Conservation (phyloP, 2,113 vertebrate genomes). For the Carollia perspicillata region DNA sequence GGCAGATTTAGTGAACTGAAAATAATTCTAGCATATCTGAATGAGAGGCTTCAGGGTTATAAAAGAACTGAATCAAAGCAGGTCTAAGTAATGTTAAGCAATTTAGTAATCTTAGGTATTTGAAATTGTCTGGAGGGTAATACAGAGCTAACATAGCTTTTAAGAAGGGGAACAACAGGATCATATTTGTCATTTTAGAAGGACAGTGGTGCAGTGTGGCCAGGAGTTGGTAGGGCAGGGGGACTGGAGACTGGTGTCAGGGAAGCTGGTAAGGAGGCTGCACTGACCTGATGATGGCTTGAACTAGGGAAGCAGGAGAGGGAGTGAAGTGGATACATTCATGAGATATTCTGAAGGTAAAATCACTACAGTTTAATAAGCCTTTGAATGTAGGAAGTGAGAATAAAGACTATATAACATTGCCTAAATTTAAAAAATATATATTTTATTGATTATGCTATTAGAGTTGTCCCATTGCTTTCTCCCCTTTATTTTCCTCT, state of each 20-base stretch:
- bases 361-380: background rate
- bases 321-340: background rate
- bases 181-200: background rate
- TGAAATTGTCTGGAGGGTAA: conserved; percentile 3
- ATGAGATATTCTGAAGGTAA: background rate
- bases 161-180: background rate
- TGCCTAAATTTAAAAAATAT: background rate
- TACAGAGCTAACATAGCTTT: background rate
- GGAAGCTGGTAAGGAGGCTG: background rate
- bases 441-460: no score
- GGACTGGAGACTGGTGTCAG: background rate
- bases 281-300: background rate
- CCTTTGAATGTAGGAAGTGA: background rate
- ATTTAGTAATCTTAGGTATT: background rate
- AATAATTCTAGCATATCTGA: conserved; percentile 30
- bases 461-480: no score
- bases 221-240: background rate
- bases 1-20: background rate
- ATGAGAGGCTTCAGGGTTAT: background rate
- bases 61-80: background rate
- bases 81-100: background rate
- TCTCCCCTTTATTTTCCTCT: no score
- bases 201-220: background rate
- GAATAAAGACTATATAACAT: background rate
- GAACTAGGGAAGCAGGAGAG: background rate